These are phyloP conservation scores for Epinotia bilunana DNA, from an alignment of 2,888 invertebrate species.

Conservation along the genomic window DNA sequence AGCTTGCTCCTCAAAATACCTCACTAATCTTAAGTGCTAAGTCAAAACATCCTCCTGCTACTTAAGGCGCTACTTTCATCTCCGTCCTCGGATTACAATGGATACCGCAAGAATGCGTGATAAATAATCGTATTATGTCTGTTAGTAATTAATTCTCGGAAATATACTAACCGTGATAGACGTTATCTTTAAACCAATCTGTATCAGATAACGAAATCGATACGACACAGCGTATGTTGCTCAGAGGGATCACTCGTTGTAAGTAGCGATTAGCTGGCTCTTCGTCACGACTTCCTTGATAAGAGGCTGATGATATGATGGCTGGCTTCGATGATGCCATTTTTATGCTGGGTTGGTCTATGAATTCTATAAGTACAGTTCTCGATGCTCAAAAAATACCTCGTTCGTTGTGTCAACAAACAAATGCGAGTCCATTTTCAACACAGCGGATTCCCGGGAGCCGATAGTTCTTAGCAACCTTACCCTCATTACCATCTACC, in stretches of 20 bases:
- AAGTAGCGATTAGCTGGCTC: slow-evolving; percentile 32
- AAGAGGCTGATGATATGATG: slow-evolving; percentile 17
- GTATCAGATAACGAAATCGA: slow-evolving; percentile 65
- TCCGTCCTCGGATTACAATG: slow-evolving; percentile 66
- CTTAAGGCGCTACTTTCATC: slow-evolving; percentile 46
- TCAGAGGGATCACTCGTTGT: slow-evolving; percentile 41
- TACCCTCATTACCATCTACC: too few species aligned
- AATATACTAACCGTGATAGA: slow-evolving; percentile 74
- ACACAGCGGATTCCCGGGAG: too few species aligned
- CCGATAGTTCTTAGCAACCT: too few species aligned
- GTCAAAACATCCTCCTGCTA: slow-evolving; percentile 50
- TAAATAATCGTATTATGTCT: slow-evolving; percentile 76
- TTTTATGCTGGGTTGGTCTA: not conserved
- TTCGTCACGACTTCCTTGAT: slow-evolving; percentile 32
- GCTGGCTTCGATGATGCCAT: slow-evolving; percentile 6
- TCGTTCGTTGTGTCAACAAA: too few species aligned
- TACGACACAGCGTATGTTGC: slow-evolving; percentile 46
- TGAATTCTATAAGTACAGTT: too few species aligned
- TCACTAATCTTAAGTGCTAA: slow-evolving; percentile 46
- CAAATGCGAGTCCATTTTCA: too few species aligned
- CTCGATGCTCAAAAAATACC: too few species aligned
- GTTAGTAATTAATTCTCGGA: slow-evolving; percentile 76
- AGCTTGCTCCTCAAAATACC: slow-evolving; percentile 34
- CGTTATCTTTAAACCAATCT: slow-evolving; percentile 71
- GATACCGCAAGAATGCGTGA: slow-evolving; percentile 68